Evolutionary conservation across 2,888 invertebrate species (phyloP).

Genomic region (Drosophila rellima): DNA sequence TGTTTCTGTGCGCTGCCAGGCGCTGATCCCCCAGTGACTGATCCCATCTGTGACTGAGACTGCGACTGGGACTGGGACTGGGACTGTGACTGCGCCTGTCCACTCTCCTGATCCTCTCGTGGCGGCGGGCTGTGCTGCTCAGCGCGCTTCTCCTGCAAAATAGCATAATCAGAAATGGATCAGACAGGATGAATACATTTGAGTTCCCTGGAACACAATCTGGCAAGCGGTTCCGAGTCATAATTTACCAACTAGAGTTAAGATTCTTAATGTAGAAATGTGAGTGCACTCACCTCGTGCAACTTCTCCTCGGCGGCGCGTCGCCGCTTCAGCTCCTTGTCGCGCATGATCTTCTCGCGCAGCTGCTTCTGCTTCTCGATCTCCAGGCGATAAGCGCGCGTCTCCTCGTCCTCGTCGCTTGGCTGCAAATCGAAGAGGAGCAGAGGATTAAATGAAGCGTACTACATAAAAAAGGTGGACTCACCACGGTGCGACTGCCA

Average conservation of each 20-base stretch:
- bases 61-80: no score
- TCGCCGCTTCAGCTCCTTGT: slow-evolving; percentile 86
- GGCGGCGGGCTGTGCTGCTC: slow-evolving; percentile 66
- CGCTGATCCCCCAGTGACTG: slow-evolving; percentile 16
- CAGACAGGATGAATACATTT: no score
- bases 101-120: slow-evolving; percentile 50
- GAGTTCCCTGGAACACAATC: no score
- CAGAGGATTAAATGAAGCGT: not conserved
- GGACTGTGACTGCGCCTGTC: no score
- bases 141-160: slow-evolving; percentile 80
- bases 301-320: slow-evolving; percentile 85
- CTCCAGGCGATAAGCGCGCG: slow-evolving; percentile 85
- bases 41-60: not conserved
- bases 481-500: slow-evolving; percentile 75
- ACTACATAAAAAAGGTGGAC: slow-evolving; percentile 16
- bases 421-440: slow-evolving; percentile 58
- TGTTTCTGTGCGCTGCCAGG: slow-evolving; percentile 47
- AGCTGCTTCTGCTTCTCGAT: slow-evolving; percentile 86
- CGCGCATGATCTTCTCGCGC: slow-evolving; percentile 86
- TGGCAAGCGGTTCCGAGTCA: no score
- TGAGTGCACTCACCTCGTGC: slow-evolving; percentile 81
- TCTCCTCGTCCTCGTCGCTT: slow-evolving; percentile 86
- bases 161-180: not conserved
- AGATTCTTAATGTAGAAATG: no score
- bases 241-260: no score